Evolutionary conservation across 2,888 invertebrate genomes (phyloP), one percentile per base, ranked within the genome.

Genomic region (Caenorhabditis becei): DNA sequence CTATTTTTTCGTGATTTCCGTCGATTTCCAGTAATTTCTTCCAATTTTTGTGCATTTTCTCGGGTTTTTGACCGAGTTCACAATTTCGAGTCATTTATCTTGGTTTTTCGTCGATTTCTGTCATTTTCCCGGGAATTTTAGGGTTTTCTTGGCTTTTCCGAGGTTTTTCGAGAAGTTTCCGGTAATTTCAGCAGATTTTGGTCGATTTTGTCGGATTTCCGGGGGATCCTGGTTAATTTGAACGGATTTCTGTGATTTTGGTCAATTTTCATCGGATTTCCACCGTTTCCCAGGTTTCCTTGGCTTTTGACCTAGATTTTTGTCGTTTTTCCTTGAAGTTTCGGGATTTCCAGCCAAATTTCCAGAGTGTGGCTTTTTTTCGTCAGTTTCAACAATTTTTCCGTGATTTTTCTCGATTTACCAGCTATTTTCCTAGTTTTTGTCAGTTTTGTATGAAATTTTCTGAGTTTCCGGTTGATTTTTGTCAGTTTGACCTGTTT

Each of bases 21-120:
- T 32, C 23, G 5, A 32, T 32, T 32, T 4, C 5, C 10, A 4
- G 32, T 32, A 32, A n/a, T n/a, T n/a, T n/a, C n/a, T n/a, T n/a
- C n/a, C n/a, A n/a, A n/a, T 8, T 20, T 20, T 56, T 56, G 14
- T 28, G 20, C 26, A 44, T 56, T 51, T 54, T 67, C 49, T 51
- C 23, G 20, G n/a, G n/a, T n/a, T n/a, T n/a, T n/a, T n/a, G n/a
- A n/a, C n/a, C n/a, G n/a, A n/a, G n/a, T n/a, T n/a, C n/a, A n/a
- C n/a, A n/a, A n/a, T n/a, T n/a, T n/a, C n/a, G n/a, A n/a, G n/a
- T n/a, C n/a, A n/a, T n/a, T n/a, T n/a, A n/a, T n/a, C n/a, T n/a
- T n/a, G 51, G 2, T 54, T 24, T 54, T 56, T 67, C 2, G 14
- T 14, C 3, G 14, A 11, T 41, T 41, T 41, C 3, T 14, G 14